Percentiles rank a stretch among this genome's conserved stretches.
Conservation (phyloP, 2,113 vertebrate species). For the Himantopus leucocephalus region DNA sequence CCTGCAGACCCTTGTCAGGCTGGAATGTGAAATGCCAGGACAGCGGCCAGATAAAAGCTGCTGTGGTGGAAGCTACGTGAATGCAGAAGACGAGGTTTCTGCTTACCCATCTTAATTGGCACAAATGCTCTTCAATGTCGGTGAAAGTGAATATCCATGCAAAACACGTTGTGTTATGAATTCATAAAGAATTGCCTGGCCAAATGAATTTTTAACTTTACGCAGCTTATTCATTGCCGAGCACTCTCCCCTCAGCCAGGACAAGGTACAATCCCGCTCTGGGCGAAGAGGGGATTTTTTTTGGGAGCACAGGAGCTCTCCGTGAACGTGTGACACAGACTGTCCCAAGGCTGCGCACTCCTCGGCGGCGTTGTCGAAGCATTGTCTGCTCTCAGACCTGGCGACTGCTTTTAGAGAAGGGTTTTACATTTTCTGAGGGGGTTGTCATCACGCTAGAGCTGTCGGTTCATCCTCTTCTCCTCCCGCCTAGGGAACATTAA, state of each 20-base stretch:
- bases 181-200: not conserved
- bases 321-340: not conserved
- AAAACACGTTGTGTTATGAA: not conserved
- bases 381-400: not conserved
- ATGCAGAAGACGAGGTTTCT: not conserved
- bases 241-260: not conserved
- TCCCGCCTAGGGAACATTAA: not conserved
- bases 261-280: not conserved
- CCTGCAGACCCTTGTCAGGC: not conserved
- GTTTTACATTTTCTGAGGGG: not conserved
- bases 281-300: not conserved
- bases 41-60: not conserved
- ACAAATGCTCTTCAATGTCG: not conserved
- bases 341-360: not conserved
- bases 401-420: not conserved
- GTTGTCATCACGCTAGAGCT: not conserved
- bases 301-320: not conserved
- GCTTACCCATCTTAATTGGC: not conserved
- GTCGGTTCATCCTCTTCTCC: not conserved
- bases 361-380: rapidly evolving
- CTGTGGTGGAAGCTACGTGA: not conserved
- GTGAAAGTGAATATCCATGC: not conserved
- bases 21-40: conserved; percentile 23
- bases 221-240: not conserved
- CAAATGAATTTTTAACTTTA: not conserved